Evolutionary conservation across 2,888 invertebrate genomes (phyloP).

Genomic region (Netelia virgata): DNA sequence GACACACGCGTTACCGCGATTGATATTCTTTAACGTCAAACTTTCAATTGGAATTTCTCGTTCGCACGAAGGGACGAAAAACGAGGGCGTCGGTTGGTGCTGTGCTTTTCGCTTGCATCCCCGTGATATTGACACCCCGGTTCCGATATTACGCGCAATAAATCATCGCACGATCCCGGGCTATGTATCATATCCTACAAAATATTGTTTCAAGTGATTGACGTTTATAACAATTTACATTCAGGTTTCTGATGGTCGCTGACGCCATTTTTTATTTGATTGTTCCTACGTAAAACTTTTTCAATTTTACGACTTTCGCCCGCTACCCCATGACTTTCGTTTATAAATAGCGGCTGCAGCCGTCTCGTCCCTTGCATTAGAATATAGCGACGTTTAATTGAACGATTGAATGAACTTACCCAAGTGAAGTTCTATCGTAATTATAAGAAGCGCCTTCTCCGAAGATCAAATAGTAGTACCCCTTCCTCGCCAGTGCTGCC

Average conservation of each 20-base stretch:
- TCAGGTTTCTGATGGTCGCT: constrained; percentile 43
- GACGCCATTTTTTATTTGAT: constrained; percentile 25
- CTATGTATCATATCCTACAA: constrained; percentile 76
- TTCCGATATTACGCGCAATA: constrained; percentile 81
- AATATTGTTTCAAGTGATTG: constrained; percentile 77
- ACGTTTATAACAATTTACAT: constrained; percentile 79
- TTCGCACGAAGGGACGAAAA: constrained; percentile 47
- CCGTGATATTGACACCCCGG: constrained; percentile 66
- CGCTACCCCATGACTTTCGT: background rate
- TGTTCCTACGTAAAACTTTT: background rate
- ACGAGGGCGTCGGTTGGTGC: constrained; percentile 40
- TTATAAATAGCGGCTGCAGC: no score
- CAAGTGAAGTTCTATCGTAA: constrained; percentile 10
- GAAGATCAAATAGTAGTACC: constrained; percentile 37
- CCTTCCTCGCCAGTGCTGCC: constrained; percentile 29
- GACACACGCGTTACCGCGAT: constrained; percentile 62
- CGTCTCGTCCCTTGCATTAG: no score
- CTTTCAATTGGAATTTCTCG: constrained; percentile 79
- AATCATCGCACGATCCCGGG: constrained; percentile 76
- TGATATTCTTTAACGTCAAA: constrained; percentile 77
- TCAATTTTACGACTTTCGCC: background rate
- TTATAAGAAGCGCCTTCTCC: constrained; percentile 27
- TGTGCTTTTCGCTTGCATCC: constrained; percentile 34
- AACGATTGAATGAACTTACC: constrained; percentile 11
- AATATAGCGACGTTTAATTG: no score